Conservation (phyloP, 2,888 invertebrate species). For the Ferdinandea cuprea region DNA sequence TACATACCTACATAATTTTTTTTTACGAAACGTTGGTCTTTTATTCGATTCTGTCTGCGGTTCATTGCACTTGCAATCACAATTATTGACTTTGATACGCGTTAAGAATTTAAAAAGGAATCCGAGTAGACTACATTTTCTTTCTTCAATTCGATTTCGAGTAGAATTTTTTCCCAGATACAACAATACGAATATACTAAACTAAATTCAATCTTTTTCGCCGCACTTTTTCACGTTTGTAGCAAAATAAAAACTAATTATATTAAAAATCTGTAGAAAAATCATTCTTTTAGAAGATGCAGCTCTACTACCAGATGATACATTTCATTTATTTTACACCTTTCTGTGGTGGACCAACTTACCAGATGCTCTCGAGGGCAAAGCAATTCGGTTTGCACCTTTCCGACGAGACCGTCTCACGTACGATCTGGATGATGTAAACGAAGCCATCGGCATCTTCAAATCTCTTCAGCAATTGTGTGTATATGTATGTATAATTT, state of each 20-base stretch:
- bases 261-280: conserved; percentile 21
- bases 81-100: neutral
- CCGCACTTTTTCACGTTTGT: conserved; percentile 2
- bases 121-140: neutral
- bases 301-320: conserved; percentile 26
- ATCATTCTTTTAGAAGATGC: conserved; percentile 32
- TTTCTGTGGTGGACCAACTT: conserved; percentile 60
- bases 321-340: conserved; percentile 9
- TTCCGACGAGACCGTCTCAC: conserved; percentile 95
- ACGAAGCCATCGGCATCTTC: conserved; percentile 95
- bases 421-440: conserved; percentile 95
- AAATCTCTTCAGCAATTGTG: conserved; percentile 68
- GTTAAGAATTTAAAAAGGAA: conserved; percentile 3
- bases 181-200: conserved; percentile 6
- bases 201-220: neutral
- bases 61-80: conserved; percentile 44
- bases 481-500: conserved; percentile 58
- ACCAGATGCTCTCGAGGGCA: conserved; percentile 83
- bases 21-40: conserved; percentile 3
- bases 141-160: conserved; percentile 8
- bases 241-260: conserved; percentile 13
- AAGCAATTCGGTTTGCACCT: conserved; percentile 91
- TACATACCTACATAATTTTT: too few relatives aligned
- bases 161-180: neutral
- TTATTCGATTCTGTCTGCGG: conserved; percentile 26